A percentile compares a stretch with the other conserved stretches of the same genome.
Evolutionary conservation across 2,113 vertebrate genomes (phyloP).

Genomic region (Rhombomys opimus): DNA sequence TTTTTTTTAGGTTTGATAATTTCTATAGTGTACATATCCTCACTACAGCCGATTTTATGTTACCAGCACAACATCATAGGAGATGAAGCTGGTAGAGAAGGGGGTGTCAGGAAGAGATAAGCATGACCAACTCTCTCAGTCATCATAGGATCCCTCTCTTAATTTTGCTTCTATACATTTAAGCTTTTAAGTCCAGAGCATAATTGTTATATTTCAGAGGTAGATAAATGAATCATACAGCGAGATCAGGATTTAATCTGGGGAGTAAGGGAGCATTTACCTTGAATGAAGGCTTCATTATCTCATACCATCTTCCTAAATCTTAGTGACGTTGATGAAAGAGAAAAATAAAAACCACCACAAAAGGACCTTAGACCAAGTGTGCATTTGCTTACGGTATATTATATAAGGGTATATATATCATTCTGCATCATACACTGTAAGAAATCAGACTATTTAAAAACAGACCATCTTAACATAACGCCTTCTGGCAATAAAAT

Average conservation of each 20-base stretch:
- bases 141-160: not conserved
- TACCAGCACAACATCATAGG: not conserved
- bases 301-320: conserved; percentile 23
- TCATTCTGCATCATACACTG: conserved; percentile 10
- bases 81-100: not conserved
- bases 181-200: not conserved
- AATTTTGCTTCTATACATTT: not conserved
- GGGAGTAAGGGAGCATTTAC: not conserved
- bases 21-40: not conserved
- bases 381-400: conserved; percentile 43
- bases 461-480: conserved; percentile 61
- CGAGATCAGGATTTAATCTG: conserved; percentile 21
- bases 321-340: conserved; percentile 56
- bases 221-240: conserved; percentile 16
- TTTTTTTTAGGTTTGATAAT: not conserved
- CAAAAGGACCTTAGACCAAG: conserved; percentile 42
- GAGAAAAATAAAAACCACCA: not conserved
- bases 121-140: not conserved
- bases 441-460: conserved; percentile 67
- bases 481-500: conserved; percentile 74
- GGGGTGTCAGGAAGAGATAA: not conserved
- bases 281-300: conserved; percentile 50
- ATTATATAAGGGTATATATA: not conserved
- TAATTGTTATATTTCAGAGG: not conserved
- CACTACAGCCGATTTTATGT: not conserved